A percentile compares a stretch with the other conserved stretches of the same genome.
These are phyloP conservation scores for Heterodera carotae DNA, from an alignment of 1,140 invertebrate genomes.

Conservation along the genomic window DNA sequence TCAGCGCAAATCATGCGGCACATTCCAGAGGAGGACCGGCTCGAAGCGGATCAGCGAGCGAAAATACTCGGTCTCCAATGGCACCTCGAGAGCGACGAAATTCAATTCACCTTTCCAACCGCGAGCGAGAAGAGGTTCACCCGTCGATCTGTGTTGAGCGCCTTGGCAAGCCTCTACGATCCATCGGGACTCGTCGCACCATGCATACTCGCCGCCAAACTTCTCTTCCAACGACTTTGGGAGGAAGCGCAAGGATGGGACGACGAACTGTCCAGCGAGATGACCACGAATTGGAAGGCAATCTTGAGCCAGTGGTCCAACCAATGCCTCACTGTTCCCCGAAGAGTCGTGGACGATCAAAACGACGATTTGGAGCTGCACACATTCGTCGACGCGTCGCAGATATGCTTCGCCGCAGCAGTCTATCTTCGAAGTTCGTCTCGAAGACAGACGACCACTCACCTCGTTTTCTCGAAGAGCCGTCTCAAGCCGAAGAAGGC, in stretches of 20 bases:
- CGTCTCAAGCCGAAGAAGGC: constrained; percentile 25
- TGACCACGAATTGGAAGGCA: neutral
- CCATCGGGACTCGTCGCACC: constrained; percentile 38
- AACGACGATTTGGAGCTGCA: constrained; percentile 29
- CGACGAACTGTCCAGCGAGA: neutral
- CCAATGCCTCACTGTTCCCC: neutral
- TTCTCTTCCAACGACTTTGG: constrained; percentile 43
- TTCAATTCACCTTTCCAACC: neutral
- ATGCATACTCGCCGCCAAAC: constrained; percentile 33
- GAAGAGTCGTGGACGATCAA: neutral
- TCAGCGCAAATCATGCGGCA: constrained; percentile 1
- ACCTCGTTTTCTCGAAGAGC: constrained; percentile 35
- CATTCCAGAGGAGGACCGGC: constrained; percentile 13
- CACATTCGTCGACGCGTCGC: constrained; percentile 39
- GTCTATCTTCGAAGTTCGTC: constrained; percentile 22
- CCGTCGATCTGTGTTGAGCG: constrained; percentile 29
- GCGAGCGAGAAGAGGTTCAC: neutral
- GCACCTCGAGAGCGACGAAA: constrained; percentile 28
- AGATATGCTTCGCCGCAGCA: constrained; percentile 26
- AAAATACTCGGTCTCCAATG: constrained; percentile 45
- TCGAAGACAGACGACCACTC: neutral
- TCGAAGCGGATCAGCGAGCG: neutral
- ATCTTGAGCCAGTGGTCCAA: neutral
- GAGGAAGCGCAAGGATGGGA: neutral
- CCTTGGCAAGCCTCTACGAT: constrained; percentile 32